Evolutionary conservation across 2,113 vertebrate species (phyloP).

Genomic region (Platysteira castanea): DNA sequence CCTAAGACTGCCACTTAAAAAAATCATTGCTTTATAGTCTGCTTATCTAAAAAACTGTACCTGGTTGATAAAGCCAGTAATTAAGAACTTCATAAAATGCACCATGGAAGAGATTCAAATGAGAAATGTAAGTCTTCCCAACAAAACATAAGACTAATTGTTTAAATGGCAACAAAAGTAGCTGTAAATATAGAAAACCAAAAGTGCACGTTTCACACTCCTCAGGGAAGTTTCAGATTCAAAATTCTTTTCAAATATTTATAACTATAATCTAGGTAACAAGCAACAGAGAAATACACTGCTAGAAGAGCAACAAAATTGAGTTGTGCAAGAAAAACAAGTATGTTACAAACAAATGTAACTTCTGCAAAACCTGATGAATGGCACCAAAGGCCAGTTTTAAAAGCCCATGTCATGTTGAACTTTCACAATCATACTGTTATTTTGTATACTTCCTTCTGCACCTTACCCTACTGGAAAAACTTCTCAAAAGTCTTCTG

Average conservation of each 20-base stretch:
- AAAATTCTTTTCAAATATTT: background rate
- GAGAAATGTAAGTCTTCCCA: background rate
- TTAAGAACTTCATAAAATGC: background rate
- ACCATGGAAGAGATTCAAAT: background rate
- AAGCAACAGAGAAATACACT: background rate
- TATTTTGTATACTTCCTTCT: background rate
- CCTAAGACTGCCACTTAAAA: background rate
- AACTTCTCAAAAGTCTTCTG: background rate
- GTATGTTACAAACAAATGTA: background rate
- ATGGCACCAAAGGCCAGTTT: background rate
- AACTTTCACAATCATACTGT: background rate
- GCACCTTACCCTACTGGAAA: rapidly evolving
- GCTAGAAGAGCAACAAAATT: background rate
- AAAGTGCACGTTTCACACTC: background rate
- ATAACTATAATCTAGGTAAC: background rate
- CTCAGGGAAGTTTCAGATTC: background rate
- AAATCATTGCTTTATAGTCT: background rate
- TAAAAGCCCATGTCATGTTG: background rate
- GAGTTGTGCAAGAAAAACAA: background rate
- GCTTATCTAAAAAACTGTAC: background rate
- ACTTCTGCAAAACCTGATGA: background rate
- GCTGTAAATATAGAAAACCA: background rate
- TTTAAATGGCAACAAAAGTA: background rate
- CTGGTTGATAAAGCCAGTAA: background rate
- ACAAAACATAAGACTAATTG: background rate